A percentile compares a stretch with the other conserved stretches of the same genome.
phyloP scores from a whole-genome alignment of 2,888 invertebrate genomes.

The Tetanocera ferruginea region DNA sequence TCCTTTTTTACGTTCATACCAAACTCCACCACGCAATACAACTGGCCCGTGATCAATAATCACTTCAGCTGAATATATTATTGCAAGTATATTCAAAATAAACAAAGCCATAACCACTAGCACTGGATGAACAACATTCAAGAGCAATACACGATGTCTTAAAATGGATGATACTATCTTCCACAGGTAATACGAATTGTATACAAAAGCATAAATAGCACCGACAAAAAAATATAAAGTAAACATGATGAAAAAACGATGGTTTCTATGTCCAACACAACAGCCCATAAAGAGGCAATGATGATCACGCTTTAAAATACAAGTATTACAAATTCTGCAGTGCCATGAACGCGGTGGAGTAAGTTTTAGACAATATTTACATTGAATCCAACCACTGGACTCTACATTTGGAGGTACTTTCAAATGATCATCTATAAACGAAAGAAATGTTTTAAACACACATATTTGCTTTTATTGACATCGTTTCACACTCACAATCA shows the following conservation, averaged over 20 bases:
- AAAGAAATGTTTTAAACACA: not conserved
- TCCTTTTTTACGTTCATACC: conserved; percentile 70
- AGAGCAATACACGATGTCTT: conserved; percentile 71
- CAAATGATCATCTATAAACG: conserved; percentile 49
- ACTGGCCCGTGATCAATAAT: conserved; percentile 79
- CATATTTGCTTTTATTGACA: not conserved
- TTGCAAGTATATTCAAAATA: conserved; percentile 78
- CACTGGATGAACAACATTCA: conserved; percentile 81
- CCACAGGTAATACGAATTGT: conserved; percentile 79
- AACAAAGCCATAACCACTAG: conserved; percentile 79
- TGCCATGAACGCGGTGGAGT: conserved; percentile 91
- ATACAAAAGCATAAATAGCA: conserved; percentile 77
- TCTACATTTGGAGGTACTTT: conserved; percentile 49
- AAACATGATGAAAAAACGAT: conserved; percentile 87
- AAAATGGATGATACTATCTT: conserved; percentile 55
- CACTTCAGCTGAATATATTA: conserved; percentile 78
- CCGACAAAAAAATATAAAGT: conserved; percentile 80
- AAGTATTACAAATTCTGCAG: conserved; percentile 84
- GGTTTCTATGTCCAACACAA: conserved; percentile 88
- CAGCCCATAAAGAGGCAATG: conserved; percentile 90
- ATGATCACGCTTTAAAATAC: conserved; percentile 87
- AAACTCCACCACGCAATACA: conserved; percentile 79
- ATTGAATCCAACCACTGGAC: conserved; percentile 78
- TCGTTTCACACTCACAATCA: conserved; percentile 68
- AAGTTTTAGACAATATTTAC: conserved; percentile 79